These are phyloP conservation scores for Petrocephalus sullivani DNA, from an alignment of 2,797 vertebrate genomes.

Conservation along the genomic window DNA sequence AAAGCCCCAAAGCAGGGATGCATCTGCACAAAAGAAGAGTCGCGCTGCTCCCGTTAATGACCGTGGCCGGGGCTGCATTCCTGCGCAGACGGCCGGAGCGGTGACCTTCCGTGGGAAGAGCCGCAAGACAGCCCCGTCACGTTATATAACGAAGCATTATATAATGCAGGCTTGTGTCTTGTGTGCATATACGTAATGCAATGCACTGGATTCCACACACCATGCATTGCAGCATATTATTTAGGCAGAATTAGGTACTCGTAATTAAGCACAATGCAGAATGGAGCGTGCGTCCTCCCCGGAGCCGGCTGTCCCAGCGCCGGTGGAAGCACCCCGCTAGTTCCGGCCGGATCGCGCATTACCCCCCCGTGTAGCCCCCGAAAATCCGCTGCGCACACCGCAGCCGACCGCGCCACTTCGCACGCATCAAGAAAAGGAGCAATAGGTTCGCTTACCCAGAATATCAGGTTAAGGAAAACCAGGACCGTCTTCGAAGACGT, in stretches of 20 bases:
- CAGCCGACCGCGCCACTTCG: not conserved
- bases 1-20: not conserved
- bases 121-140: not conserved
- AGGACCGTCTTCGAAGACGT: conserved; percentile 75
- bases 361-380: not conserved
- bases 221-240: not conserved
- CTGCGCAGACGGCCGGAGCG: not conserved
- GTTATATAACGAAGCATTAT: not conserved
- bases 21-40: not conserved
- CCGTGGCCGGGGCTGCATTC: not conserved
- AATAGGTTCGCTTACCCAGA: conserved; percentile 62
- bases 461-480: conserved; percentile 74
- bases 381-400: not conserved
- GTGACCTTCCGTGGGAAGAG: not conserved
- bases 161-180: not conserved
- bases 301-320: not conserved
- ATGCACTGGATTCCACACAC: not conserved
- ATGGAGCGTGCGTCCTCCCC: not conserved
- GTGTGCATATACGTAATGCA: not conserved
- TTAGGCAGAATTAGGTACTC: not conserved
- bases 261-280: not conserved
- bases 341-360: not conserved
- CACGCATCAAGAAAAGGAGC: not conserved
- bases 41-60: not conserved
- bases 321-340: not conserved